Evolutionary conservation across 2,888 invertebrate genomes (phyloP).

Genomic region (Glaucopsyche alexis): DNA sequence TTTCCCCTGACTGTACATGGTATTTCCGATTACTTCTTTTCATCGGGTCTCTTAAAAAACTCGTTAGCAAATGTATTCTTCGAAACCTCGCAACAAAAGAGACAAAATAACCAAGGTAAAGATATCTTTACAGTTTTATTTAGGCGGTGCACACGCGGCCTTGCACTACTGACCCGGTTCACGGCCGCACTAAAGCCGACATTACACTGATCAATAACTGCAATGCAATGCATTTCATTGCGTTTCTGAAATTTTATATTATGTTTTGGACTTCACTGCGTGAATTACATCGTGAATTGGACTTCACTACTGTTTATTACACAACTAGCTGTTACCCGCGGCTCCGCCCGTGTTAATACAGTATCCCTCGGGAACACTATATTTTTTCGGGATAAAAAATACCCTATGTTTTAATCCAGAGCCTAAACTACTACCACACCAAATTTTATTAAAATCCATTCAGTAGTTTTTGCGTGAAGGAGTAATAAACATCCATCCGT

Average conservation of each 20-base stretch:
- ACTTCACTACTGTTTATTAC: too few species aligned
- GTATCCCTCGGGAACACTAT: too few species aligned
- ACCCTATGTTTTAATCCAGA: too few species aligned
- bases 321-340: too few species aligned
- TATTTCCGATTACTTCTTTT: conserved; percentile 16
- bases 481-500: too few species aligned
- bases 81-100: background rate
- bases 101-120: conserved; percentile 26
- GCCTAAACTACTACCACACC: too few species aligned
- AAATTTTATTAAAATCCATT: too few species aligned
- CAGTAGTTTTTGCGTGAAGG: too few species aligned
- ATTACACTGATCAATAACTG: background rate
- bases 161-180: conserved; percentile 61
- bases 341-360: too few species aligned
- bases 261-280: too few species aligned
- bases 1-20: background rate
- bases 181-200: conserved; percentile 41
- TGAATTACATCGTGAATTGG: too few species aligned
- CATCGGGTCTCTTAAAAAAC: conserved; percentile 12
- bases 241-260: background rate
- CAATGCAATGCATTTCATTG: background rate
- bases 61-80: conserved; percentile 20
- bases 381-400: too few species aligned
- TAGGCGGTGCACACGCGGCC: conserved; percentile 39
- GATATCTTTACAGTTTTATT: conserved; percentile 25